These are phyloP conservation scores for Sphenodon punctatus DNA, from an alignment of 2,797 vertebrate species.

Conservation along the genomic window DNA sequence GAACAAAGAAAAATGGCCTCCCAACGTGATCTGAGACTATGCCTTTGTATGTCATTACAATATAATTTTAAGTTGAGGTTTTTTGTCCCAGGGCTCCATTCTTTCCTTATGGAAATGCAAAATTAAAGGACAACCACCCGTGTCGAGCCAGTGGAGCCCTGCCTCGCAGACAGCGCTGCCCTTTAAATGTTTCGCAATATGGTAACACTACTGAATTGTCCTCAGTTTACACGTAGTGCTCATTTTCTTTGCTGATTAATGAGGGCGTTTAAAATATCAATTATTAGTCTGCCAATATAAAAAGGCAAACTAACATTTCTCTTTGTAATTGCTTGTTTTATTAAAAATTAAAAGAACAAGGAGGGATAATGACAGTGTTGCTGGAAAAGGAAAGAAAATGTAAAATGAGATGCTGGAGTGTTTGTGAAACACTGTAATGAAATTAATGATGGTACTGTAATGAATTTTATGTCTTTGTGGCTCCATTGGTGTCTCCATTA, in stretches of 20 bases:
- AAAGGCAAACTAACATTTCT: conserved; percentile 38
- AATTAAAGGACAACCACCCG: conserved; percentile 44
- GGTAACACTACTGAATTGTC: not conserved
- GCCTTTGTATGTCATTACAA: not conserved
- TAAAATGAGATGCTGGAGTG: not conserved
- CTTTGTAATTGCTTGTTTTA: conserved; percentile 45
- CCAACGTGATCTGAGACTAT: not conserved
- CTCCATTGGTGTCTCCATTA: too few relatives aligned
- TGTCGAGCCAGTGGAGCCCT: not conserved
- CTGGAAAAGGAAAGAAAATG: not conserved
- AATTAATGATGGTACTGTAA: too few relatives aligned
- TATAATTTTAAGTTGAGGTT: not conserved
- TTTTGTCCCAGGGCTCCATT: not conserved
- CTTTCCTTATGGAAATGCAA: conserved; percentile 7
- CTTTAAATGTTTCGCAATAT: conserved; percentile 43
- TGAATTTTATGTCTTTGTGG: too few relatives aligned
- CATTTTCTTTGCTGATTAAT: conserved; percentile 70
- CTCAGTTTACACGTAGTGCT: conserved; percentile 41
- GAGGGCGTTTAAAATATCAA: conserved; percentile 48
- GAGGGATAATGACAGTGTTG: not conserved
- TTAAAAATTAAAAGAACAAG: conserved; percentile 54
- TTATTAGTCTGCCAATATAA: conserved; percentile 57
- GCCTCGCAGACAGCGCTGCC: conserved; percentile 39
- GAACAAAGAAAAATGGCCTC: not conserved
- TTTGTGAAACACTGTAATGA: not conserved